Base-by-base conservation (phyloP, 2,797 vertebrate species). In the Spea hammondii region DNA sequence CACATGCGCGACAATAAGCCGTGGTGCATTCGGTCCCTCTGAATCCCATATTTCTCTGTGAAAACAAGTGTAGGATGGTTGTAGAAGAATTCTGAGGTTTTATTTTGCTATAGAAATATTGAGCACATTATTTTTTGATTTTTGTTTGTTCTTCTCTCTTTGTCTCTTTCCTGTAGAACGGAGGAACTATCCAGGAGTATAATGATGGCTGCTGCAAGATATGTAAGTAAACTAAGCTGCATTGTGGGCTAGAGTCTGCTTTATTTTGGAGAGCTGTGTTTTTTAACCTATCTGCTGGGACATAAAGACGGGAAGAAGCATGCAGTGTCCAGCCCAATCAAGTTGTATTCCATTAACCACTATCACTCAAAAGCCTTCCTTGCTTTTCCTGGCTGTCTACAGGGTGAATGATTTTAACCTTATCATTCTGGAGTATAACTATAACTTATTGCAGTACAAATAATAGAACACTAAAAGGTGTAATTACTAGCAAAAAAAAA, bases 191-290 rank as follows among this genome's bases (percentile, higher is more conserved):
- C 85, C 94, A 97, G 90, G 94, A 87, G 7, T 98, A 95, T 81
- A 95, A 95, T 70, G 96, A 97, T 73, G 97, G 96, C 86, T 99
- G 97, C 93, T 99, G 97, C 93, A 97, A 90, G 92, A 98, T 95
- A 87, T 99, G 97, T 99, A 94, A 98, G 97, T 98, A 82, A 85
- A 51, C 74, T 84, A 77, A 71, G 83, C 84, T 85, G 84, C 85
- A 86, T 84, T 77, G 67, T 60, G 72, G 82, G 88, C 84, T 91
- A 85, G 83, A 88, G 85, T 81, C 65, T 86, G 84, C 86, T 88
- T 91, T 90, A 86, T 85, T 84, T 84, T 84, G 80, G 85, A 86
- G 68, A 81, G 85, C 84, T 89, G 44, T 84, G 4, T 46, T 81
- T 84, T 88, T 88, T 88, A 88, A 84, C 84, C 86, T 82, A 77